A percentile compares a stretch with the other conserved stretches of the same genome.
phyloP scores from a whole-genome alignment of 1,140 invertebrate species.

The Stenopsyche tienmushanensis region DNA sequence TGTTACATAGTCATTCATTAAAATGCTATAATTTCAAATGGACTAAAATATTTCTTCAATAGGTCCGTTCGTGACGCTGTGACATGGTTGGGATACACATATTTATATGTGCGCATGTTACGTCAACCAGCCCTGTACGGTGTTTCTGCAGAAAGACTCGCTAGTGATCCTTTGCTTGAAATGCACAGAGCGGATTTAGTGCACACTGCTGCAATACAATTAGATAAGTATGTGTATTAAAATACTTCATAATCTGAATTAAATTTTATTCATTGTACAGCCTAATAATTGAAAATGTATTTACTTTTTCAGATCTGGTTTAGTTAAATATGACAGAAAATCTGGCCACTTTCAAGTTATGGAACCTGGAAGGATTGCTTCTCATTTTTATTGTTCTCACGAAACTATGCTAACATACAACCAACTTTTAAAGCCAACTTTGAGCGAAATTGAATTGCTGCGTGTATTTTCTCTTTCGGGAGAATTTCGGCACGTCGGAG shows the following conservation, averaged over 20 bases:
- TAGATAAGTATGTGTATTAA: constrained; percentile 66
- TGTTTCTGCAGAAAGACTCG: constrained; percentile 76
- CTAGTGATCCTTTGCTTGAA: constrained; percentile 83
- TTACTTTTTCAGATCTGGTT: constrained; percentile 63
- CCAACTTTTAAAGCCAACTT: constrained; percentile 92
- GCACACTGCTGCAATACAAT: constrained; percentile 90
- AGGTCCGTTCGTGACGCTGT: constrained; percentile 39
- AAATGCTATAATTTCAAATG: too few relatives aligned
- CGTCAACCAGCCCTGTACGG: constrained; percentile 87
- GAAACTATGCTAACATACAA: constrained; percentile 98
- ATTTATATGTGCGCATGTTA: constrained; percentile 92
- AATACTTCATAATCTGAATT: background rate
- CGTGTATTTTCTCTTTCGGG: constrained; percentile 98
- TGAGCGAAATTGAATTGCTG: constrained; percentile 98
- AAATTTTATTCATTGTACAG: too few relatives aligned
- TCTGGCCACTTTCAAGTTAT: constrained; percentile 91
- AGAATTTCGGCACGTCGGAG: constrained; percentile 90
- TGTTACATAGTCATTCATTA: too few relatives aligned
- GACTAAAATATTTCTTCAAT: too few relatives aligned
- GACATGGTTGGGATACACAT: constrained; percentile 78
- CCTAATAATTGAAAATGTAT: background rate
- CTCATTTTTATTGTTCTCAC: constrained; percentile 96
- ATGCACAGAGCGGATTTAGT: constrained; percentile 90
- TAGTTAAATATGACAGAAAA: constrained; percentile 96
- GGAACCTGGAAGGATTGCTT: constrained; percentile 95